Percentiles rank a stretch among this genome's conserved stretches.
Evolutionary conservation across 1,140 invertebrate genomes (phyloP).

Genomic region (Temnothorax curvispinosus): DNA sequence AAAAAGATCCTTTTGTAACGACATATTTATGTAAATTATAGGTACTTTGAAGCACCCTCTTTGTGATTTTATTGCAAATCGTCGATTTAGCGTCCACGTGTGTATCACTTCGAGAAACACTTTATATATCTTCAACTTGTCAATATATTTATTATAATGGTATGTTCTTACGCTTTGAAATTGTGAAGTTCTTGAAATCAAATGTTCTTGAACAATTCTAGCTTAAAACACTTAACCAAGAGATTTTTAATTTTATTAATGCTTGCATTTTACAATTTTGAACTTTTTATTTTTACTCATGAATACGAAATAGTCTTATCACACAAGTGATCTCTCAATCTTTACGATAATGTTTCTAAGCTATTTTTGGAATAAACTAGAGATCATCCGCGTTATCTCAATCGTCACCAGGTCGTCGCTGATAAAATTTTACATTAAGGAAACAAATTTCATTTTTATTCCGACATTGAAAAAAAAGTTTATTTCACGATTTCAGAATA

Average conservation of each 20-base stretch:
- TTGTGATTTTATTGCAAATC: neutral
- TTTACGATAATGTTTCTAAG: neutral
- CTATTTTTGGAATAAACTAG: neutral
- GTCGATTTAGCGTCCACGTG: neutral
- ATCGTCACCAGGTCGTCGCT: neutral
- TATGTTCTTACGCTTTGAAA: neutral
- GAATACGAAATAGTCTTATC: neutral
- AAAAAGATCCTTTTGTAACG: neutral
- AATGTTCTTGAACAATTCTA: neutral
- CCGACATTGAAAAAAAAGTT: neutral
- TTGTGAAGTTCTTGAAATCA: neutral
- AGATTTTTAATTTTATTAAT: neutral
- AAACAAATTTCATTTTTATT: conserved; percentile 38
- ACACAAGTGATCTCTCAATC: neutral
- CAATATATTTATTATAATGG: neutral
- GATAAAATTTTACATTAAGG: conserved; percentile 5
- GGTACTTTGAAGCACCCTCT: neutral
- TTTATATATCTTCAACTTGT: neutral
- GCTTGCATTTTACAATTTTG: neutral
- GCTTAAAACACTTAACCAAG: neutral
- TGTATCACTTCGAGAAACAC: neutral
- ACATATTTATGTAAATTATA: neutral
- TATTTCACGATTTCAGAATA: neutral
- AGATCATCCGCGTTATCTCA: neutral
- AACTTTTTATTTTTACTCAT: neutral